Conservation (phyloP, 2,113 vertebrate genomes). For the Myanophis thanlyinensis region DNA sequence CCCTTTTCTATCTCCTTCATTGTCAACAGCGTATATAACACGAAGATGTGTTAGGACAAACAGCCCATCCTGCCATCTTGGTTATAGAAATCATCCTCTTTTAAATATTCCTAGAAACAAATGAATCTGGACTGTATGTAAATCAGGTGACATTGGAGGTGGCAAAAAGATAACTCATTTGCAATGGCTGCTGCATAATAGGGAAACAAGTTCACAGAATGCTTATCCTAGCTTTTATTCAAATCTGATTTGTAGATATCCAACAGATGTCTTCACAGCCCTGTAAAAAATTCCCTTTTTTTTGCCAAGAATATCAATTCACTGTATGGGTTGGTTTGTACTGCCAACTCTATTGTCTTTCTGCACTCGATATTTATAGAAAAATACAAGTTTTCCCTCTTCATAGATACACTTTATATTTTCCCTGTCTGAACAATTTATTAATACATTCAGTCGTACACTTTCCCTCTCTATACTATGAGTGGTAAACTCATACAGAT, state of each 20-base stretch:
- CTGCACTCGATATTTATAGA: neutral
- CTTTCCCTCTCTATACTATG: neutral
- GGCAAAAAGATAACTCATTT: neutral
- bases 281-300: neutral
- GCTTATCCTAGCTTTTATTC: neutral
- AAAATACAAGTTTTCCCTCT: neutral
- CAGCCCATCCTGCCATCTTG: neutral
- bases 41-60: conserved; percentile 6
- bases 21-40: conserved; percentile 16
- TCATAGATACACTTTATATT: neutral
- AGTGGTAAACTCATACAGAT: neutral
- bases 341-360: neutral
- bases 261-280: neutral
- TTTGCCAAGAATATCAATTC: neutral
- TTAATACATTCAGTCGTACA: neutral
- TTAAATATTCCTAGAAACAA: conserved; percentile 1
- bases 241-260: conserved; percentile 13
- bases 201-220: conserved; percentile 21
- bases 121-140: conserved; percentile 2
- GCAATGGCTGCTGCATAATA: conserved; percentile 4
- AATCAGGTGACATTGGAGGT: neutral
- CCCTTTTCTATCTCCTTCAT: neutral
- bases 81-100: conserved; percentile 12
- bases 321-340: neutral
- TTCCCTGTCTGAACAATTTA: neutral